Percentiles rank a stretch among this genome's conserved stretches.
phyloP scores from a whole-genome alignment of 2,797 vertebrate genomes.

The Danionella dracula region DNA sequence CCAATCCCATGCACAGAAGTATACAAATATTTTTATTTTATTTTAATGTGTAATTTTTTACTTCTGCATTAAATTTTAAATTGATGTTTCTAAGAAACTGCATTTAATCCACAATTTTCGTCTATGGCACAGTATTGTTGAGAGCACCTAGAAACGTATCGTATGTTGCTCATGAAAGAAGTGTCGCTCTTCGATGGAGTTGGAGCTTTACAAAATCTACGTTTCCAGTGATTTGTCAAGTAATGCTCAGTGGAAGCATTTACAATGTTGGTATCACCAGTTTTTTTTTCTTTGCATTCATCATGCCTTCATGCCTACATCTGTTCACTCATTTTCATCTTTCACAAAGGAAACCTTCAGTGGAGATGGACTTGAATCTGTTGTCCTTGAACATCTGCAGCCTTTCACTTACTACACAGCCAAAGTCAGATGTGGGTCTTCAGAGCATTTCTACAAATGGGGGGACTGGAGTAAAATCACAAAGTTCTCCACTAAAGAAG shows the following conservation, averaged over 20 bases:
- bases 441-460: constrained; percentile 61
- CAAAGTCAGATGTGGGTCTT: constrained; percentile 50
- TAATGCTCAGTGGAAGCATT: constrained; percentile 16
- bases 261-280: constrained; percentile 46
- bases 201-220: constrained; percentile 41
- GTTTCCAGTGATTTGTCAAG: constrained; percentile 55
- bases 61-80: too few species aligned
- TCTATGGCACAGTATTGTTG: constrained; percentile 26
- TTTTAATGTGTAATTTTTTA: too few species aligned
- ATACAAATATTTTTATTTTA: not conserved
- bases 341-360: constrained; percentile 4
- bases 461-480: constrained; percentile 51
- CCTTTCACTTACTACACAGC: constrained; percentile 45
- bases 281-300: not conserved
- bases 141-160: not conserved
- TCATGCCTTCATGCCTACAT: too few species aligned
- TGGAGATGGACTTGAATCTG: constrained; percentile 38
- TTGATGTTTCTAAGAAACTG: too few species aligned
- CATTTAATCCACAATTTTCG: too few species aligned
- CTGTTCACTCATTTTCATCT: too few species aligned
- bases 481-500: constrained; percentile 51
- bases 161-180: constrained; percentile 31
- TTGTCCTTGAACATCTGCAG: constrained; percentile 45
- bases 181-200: constrained; percentile 50
- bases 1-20: constrained; percentile 61